A percentile compares a stretch with the other conserved stretches of the same genome.
phyloP scores from a whole-genome alignment of 2,113 vertebrate species.

The Strix aluco region DNA sequence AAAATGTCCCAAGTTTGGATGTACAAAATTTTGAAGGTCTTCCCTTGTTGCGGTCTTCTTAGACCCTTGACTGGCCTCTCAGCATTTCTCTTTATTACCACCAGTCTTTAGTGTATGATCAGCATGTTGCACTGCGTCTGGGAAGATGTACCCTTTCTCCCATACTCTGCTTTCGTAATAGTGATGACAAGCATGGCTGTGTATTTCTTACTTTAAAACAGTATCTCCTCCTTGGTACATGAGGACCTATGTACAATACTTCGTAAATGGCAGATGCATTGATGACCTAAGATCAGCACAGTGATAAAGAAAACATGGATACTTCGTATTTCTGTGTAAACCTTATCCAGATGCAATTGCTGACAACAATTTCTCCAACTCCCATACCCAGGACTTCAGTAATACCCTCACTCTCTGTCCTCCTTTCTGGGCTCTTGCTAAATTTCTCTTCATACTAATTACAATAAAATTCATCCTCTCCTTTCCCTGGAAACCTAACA shows the following conservation, averaged over 20 bases:
- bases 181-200: not conserved
- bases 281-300: not conserved
- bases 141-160: not conserved
- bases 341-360: not conserved
- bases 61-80: not conserved
- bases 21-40: not conserved
- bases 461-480: not conserved
- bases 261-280: not conserved
- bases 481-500: not conserved
- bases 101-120: rapidly evolving
- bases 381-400: not conserved
- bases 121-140: rapidly evolving
- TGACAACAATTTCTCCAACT: not conserved
- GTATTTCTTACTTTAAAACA: not conserved
- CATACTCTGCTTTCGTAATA: not conserved
- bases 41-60: not conserved
- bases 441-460: not conserved
- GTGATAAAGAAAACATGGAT: not conserved
- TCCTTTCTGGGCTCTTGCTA: not conserved
- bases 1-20: rapidly evolving
- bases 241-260: not conserved
- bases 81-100: not conserved
- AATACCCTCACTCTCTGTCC: not conserved
- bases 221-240: not conserved
- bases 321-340: not conserved